Evolutionary conservation across 2,113 vertebrate genomes (phyloP).

Genomic region (Aplodontia rufa): DNA sequence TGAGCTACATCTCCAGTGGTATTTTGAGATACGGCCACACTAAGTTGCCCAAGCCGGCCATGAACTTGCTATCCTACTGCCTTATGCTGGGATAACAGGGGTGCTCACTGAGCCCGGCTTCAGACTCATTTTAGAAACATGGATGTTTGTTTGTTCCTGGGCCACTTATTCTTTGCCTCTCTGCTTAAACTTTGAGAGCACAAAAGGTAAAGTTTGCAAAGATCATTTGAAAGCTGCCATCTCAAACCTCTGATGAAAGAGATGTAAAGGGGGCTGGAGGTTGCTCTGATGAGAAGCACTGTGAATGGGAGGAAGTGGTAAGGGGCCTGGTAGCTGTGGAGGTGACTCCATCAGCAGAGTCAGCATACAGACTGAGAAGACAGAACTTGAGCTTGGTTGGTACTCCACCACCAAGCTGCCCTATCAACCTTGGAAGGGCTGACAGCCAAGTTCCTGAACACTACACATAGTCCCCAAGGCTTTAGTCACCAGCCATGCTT

Average conservation of each 20-base stretch:
- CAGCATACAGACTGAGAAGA: constrained; percentile 26
- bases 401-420: background rate
- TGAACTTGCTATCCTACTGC: background rate
- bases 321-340: constrained; percentile 12
- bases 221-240: background rate
- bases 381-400: background rate
- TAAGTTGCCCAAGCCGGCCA: background rate
- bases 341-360: background rate
- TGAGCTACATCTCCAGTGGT: background rate
- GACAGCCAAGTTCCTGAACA: background rate
- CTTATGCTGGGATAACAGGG: background rate
- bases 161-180: background rate
- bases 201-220: background rate
- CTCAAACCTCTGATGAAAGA: background rate
- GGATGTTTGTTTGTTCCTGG: background rate
- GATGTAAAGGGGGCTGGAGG: background rate
- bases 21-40: no score
- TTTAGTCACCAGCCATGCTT: background rate
- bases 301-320: constrained; percentile 55
- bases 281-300: background rate
- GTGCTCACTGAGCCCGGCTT: background rate
- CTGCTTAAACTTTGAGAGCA: background rate
- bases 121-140: background rate
- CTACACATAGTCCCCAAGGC: background rate
- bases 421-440: background rate